Evolutionary conservation across 2,113 vertebrate genomes (phyloP), one percentile per base, ranked within the genome.

Genomic region (Acrocephalus arundinaceus): DNA sequence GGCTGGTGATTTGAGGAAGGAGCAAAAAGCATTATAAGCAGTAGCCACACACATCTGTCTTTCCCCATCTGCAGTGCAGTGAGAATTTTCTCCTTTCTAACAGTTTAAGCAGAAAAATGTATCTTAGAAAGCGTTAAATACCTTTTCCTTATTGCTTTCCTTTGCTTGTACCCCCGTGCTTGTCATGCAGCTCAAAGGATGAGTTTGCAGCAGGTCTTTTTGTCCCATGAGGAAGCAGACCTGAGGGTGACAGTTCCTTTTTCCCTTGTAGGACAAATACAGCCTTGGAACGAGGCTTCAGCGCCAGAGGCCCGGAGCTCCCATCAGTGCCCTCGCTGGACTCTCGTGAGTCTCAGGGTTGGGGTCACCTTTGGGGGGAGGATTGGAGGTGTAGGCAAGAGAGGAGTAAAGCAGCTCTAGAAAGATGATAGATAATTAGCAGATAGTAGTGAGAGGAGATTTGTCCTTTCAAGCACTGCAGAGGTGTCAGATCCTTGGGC

Each of bases 211-310:
- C 25, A 81, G 68, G 75, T 92, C 24, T 95, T 73, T 62, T 54
- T 90, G 87, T 93, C 90, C 82, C 48, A 37, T 30, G 71, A 78
- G 87, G 35, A 63, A 58, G 28, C 86, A 71, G 73, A 74, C 13
- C 12, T 39, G 37, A 79, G 61, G 65, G 73, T 97, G 66, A 93
- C 92, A 41, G 87, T 92, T 61, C 28, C 54, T 79, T 70, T 80
- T 89, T 65, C 54, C 62, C 91, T 35, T 89, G 35, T 78, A 99
- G 99, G 99, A 99, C 93, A 99, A 99, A 94, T 99, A 99, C 0
- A 98, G 99, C 78, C 98, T 99, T 83, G 99, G 99, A 90, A 99
- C 99, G 65, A 98, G 99, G 70, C 98, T 99, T 49, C 99, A 99
- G 93, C 98, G 99, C 83, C 99, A 99, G 97, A 98, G 99, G 95